A percentile compares a stretch with the other conserved stretches of the same genome.
These are phyloP conservation scores for Melanotaenia pygmaea DNA, from an alignment of 2,797 vertebrate species.

Conservation along the genomic window DNA sequence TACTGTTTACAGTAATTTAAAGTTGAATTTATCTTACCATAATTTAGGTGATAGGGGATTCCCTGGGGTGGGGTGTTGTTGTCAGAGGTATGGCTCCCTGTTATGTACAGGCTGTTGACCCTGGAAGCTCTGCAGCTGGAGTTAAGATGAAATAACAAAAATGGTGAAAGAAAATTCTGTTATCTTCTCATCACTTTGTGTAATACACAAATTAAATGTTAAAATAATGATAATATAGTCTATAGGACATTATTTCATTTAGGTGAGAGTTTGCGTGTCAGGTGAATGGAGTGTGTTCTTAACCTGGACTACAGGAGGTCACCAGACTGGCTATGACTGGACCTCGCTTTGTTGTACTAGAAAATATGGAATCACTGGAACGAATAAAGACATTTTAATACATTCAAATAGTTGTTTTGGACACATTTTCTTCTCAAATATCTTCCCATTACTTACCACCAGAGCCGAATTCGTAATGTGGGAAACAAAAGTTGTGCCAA, in stretches of 20 bases:
- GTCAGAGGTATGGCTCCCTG: slow-evolving; percentile 87
- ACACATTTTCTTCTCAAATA: neutral
- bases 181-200: neutral
- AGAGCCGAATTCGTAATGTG: neutral
- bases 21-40: slow-evolving; percentile 18
- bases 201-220: neutral
- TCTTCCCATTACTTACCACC: neutral
- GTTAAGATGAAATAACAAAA: slow-evolving; percentile 82
- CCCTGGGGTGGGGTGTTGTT: slow-evolving; percentile 91
- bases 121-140: slow-evolving; percentile 89
- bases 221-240: neutral
- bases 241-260: neutral
- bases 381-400: slow-evolving; percentile 17
- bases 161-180: neutral
- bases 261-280: slow-evolving; percentile 90
- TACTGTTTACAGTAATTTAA: neutral
- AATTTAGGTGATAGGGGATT: slow-evolving; percentile 87
- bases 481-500: neutral
- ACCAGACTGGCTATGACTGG: slow-evolving; percentile 89
- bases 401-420: neutral
- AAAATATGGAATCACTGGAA: slow-evolving; percentile 87
- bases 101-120: slow-evolving; percentile 91
- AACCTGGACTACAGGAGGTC: slow-evolving; percentile 86
- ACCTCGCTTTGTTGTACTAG: slow-evolving; percentile 85
- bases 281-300: slow-evolving; percentile 88